These are phyloP conservation scores for Acanthosepion esculentum DNA, from an alignment of 2,888 invertebrate species.

Conservation along the genomic window DNA sequence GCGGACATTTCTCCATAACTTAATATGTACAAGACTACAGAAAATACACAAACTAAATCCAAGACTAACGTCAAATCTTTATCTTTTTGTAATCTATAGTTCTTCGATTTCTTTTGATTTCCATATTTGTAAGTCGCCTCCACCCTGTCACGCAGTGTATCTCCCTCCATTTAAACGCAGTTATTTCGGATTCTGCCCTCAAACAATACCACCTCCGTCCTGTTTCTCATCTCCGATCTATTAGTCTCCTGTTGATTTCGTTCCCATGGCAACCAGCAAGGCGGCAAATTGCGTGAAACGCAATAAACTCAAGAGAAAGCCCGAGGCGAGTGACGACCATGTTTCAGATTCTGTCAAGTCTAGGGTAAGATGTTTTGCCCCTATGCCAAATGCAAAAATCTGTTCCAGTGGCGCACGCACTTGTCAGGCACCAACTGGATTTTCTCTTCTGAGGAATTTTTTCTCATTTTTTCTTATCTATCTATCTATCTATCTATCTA, in stretches of 20 bases:
- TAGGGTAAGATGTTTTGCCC: neutral
- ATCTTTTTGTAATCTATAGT: neutral
- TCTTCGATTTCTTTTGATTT: neutral
- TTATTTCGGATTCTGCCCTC: neutral
- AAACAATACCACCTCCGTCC: neutral
- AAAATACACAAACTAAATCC: too few relatives aligned
- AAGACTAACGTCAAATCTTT: too few relatives aligned
- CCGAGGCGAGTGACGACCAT: neutral
- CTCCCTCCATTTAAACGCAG: neutral
- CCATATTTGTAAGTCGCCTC: neutral
- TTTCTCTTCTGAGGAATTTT: neutral
- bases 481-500: conserved; percentile 1
- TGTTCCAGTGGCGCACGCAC: neutral
- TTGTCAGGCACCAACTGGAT: neutral
- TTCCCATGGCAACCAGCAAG: neutral
- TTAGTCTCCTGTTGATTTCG: neutral
- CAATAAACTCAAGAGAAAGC: neutral
- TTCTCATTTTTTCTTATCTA: neutral
- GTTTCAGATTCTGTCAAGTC: neutral
- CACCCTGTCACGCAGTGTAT: neutral
- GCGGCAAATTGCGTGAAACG: conserved; percentile 5
- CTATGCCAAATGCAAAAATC: neutral
- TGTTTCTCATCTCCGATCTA: neutral
- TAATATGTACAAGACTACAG: too few relatives aligned
- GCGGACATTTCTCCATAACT: too few relatives aligned